Conservation (phyloP, 53 echinoderm and acorn worm genomes). For the Echinarachnius parma region DNA sequence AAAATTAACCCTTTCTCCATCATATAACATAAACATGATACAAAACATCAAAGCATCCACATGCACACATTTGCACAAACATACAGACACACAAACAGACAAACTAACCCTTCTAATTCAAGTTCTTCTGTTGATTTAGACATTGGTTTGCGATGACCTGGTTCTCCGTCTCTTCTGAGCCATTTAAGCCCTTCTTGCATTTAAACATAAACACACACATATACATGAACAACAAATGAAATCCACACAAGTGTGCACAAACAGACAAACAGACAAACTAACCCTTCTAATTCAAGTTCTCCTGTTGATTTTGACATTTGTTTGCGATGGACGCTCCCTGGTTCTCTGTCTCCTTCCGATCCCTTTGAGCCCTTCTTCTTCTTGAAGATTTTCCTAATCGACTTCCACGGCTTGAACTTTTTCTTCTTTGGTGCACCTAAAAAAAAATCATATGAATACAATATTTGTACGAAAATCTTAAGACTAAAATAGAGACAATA, state of each 20-base stretch:
- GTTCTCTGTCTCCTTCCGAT: constrained; percentile 27
- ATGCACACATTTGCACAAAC: neutral
- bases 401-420: constrained; percentile 81
- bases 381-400: constrained; percentile 80
- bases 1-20: no score
- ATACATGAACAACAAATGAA: no score
- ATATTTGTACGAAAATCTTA: neutral
- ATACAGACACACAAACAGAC: neutral
- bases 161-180: no score
- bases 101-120: neutral
- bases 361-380: constrained; percentile 53
- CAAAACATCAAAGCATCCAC: neutral
- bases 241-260: neutral
- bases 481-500: neutral
- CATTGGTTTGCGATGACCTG: neutral
- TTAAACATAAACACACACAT: neutral
- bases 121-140: neutral
- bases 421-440: constrained; percentile 65
- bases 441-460: no score
- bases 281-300: constrained; percentile 53
- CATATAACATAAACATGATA: no score
- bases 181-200: no score
- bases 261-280: constrained; percentile 12
- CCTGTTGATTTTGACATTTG: constrained; percentile 73
- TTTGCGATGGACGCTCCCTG: neutral